phyloP scores from a whole-genome alignment of 2,113 vertebrate genomes.

The Tragelaphus imberbis region DNA sequence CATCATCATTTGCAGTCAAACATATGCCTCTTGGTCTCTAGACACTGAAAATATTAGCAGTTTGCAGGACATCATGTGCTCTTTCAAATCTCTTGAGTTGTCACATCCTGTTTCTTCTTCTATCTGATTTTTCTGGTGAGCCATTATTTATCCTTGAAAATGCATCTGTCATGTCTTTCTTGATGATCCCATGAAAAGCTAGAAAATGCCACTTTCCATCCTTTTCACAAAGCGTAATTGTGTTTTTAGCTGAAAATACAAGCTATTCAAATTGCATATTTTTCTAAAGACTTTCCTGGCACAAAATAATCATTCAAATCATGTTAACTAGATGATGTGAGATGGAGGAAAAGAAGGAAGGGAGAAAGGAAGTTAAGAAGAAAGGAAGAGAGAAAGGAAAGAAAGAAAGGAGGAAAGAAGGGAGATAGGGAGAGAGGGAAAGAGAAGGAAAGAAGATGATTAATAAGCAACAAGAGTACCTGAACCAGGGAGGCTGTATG shows the following conservation, averaged over 20 bases:
- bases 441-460: no score
- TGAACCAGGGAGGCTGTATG: not conserved
- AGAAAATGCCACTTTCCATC: not conserved
- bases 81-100: not conserved
- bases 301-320: not conserved
- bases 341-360: not conserved
- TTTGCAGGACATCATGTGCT: not conserved
- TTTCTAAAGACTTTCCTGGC: not conserved
- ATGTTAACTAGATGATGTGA: not conserved
- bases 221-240: not conserved
- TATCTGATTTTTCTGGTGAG: not conserved
- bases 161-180: not conserved
- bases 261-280: not conserved
- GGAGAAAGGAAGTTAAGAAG: not conserved
- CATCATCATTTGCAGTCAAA: not conserved
- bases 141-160: not conserved
- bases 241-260: not conserved
- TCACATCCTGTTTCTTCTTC: not conserved
- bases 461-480: not conserved
- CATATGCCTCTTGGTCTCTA: not conserved
- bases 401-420: not conserved
- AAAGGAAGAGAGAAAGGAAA: not conserved
- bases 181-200: not conserved
- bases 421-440: accelerated
- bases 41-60: not conserved